Evolutionary conservation across 2,113 vertebrate species (phyloP), one percentile per base, ranked within the genome.

Genomic region (Lycocorax pyrrhopterus): DNA sequence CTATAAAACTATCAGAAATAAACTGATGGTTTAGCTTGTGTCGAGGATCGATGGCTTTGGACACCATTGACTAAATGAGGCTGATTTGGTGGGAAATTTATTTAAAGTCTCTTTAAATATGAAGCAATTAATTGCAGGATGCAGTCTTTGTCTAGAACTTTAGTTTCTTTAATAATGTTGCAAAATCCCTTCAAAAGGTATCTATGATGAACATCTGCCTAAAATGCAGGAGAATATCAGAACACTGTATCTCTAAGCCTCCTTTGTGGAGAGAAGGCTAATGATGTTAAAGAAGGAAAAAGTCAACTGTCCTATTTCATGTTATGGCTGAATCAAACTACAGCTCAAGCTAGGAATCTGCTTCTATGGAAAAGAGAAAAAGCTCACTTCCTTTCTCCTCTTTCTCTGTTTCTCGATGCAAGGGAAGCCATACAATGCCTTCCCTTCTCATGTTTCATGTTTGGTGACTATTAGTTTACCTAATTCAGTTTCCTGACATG

Each of bases 401-500:
- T 62, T 52, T 41, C 27, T 68, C 27, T 73, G 46, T n/a, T 67
- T n/a, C 52, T 58, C 1, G 1, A n/a, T n/a, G n/a, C n/a, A n/a
- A n/a, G n/a, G n/a, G n/a, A n/a, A 37, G 6, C 11, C 8, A 16
- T 46, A 19, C 0, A 3, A 25, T 4, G 2, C 51, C 7, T 51
- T 55, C 10, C 10, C n/a, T 56, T 56, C 3, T 0, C 7, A 3
- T 15, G 2, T 63, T 53, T 37, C 37, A 27, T 2, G 2, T 37
- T 44, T 52, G 16, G 13, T 2, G 2, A 13, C 19, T 32, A 5
- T 43, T 73, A 53, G 2, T 30, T 62, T 53, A 43, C 25, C 12
- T 79, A 66, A 84, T 29, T 60, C 4, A 55, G 10, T 60, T 87
- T 75, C 13, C 33, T 71, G 46, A 66, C 10, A 55, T 16, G 12